Conservation (phyloP, 2,888 invertebrate genomes). For the Latrodectus hesperus region DNA sequence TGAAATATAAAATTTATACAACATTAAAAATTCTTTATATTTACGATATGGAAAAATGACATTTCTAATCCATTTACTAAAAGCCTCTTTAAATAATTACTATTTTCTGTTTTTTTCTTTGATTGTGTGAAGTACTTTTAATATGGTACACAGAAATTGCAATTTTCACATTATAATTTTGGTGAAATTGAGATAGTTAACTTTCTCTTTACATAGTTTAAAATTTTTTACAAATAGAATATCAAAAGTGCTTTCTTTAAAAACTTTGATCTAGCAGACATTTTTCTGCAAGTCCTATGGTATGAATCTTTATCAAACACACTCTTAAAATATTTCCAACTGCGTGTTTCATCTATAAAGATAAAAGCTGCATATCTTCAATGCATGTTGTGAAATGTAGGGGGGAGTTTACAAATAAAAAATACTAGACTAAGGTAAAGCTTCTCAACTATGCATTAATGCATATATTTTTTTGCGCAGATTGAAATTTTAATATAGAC, state of each 20-base stretch:
- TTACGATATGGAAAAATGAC: too few species aligned
- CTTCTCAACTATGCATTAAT: neutral
- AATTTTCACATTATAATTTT: neutral
- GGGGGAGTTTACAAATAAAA: neutral
- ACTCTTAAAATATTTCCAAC: conserved; percentile 1
- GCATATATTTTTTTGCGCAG: neutral
- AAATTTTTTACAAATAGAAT: neutral
- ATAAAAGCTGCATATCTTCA: neutral
- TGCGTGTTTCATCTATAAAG: neutral
- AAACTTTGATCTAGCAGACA: neutral
- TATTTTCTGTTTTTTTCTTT: too few species aligned
- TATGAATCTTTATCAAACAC: neutral
- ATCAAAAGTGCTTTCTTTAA: neutral
- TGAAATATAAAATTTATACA: too few species aligned
- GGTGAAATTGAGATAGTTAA: neutral
- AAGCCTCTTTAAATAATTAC: too few species aligned
- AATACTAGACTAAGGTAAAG: conserved; percentile 1
- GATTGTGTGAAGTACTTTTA: too few species aligned
- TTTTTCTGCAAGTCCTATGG: neutral
- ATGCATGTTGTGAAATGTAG: neutral
- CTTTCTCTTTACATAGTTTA: neutral
- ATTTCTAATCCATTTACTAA: too few species aligned
- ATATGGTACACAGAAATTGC: too few species aligned
- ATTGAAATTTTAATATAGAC: conserved; percentile 13
- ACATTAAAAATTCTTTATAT: too few species aligned